Evolutionary conservation across 2,888 invertebrate species (phyloP), one percentile per base, ranked within the genome.

Genomic region (Melieria crassipennis): DNA sequence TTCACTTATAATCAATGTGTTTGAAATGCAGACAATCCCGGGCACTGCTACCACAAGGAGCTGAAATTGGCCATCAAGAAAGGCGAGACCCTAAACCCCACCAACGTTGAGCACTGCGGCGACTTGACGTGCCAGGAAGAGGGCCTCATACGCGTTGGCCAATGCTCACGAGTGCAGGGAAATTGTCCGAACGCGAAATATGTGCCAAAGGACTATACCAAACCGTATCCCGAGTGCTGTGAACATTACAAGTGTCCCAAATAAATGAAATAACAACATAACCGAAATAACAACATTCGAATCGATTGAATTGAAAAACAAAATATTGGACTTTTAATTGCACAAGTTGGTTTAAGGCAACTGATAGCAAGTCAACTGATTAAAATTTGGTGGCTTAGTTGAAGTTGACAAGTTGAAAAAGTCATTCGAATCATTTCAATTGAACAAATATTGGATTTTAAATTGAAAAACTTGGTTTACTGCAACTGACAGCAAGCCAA

Each of bases 31-130:
- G 81, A 72, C 4, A 5, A 78, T 16, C 45, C 76, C 2, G 69
- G 74, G 5, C 78, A 81, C 60, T 83, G 83, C 46, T 79, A 76
- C 42, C 81, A 80, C 63, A 78, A 78, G 45, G 84, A 83, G 62
- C 72, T 81, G 60, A 65, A 81, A 0, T 65, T 83, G 46, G 71
- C 77, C 0, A 76, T 83, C 10, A 79, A 79, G 0, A 58, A 76
- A 0, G 78, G 82, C 55, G 74, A 67, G 6, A 79, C 75, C 4
- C 5, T 76, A 5, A 76, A 71, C 60, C 83, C 83, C 16, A 73
- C 75, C 10, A 73, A 78, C 67, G 70, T 75, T 0, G 58, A 74
- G 1, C 68, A 75, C 42, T 69, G 69, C 57, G 64, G 55, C 52
- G 69, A 69, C 7, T 43, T 69, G 13, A 69, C 57, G 7, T 69